Percentiles rank a stretch among this genome's conserved stretches.
phyloP scores from a whole-genome alignment of 2,113 vertebrate species.

The Rhipidura dahli region DNA sequence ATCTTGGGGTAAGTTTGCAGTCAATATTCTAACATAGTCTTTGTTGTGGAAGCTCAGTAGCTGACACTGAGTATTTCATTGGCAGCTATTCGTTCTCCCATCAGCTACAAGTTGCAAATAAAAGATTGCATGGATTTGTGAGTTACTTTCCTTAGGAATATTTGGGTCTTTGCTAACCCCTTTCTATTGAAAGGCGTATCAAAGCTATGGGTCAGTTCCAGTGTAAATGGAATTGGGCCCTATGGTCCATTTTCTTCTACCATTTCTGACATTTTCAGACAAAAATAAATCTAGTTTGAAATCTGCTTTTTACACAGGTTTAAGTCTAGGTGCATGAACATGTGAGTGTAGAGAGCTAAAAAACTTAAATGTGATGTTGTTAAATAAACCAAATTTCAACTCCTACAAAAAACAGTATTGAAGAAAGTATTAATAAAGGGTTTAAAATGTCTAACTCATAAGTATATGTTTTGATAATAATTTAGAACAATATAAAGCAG shows the following conservation, averaged over 20 bases:
- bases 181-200: background rate
- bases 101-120: background rate
- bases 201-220: background rate
- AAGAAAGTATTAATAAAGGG: conserved; percentile 75
- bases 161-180: background rate
- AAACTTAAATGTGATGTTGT: conserved; percentile 36
- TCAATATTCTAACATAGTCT: background rate
- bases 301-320: conserved; percentile 9
- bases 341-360: conserved; percentile 19
- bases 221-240: background rate
- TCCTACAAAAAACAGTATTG: conserved; percentile 54
- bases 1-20: background rate
- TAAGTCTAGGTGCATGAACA: background rate
- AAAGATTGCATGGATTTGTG: background rate
- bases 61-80: background rate
- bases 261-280: background rate
- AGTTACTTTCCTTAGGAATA: background rate
- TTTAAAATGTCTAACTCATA: conserved; percentile 78
- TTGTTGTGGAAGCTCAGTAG: conserved; percentile 3
- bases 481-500: conserved; percentile 78
- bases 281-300: conserved; percentile 32
- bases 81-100: background rate
- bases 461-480: conserved; percentile 83
- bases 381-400: conserved; percentile 67
- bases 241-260: background rate